Base-by-base conservation (phyloP, 2,113 vertebrate species). In the Hippopotamus amphibius region DNA sequence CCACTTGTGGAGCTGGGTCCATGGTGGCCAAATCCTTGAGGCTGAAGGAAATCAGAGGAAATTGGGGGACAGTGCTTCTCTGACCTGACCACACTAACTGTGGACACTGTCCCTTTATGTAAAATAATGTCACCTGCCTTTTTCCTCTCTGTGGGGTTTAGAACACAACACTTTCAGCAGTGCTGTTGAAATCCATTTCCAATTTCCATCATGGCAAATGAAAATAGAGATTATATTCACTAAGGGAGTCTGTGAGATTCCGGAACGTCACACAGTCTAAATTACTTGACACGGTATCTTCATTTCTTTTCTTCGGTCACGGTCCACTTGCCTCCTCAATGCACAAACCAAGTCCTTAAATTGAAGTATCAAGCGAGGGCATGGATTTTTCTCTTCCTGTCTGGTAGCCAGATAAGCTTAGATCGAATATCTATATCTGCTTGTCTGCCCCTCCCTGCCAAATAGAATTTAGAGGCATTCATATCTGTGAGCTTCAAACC, bases 371-470 rank as follows among this genome's bases (percentile, higher is more conserved):
- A 3, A n/a, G 46, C 24, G n/a, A 76, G 59, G 59, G 3, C 41
- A 0, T 26, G 17, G 15, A 3, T 55, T 28, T 3, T 16, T 33
- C 41, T 15, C 55, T 43, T n/a, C 5, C 2, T 17, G 8, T 28
- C 55, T 43, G 26, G 21, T 17, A 63, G 55, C 41, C 46, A 69
- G 15, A 63, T 33, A 5, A 30, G 48, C 46, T 41, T 17, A 28
- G 68, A 50, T 68, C 46, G 7, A 5, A 24, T 17, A 57, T 57
- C 22, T 53, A 2, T 11, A 41, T 22, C 41, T 21, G 19, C 21
- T 33, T 19, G 8, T 80, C 28, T 43, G 59, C 30, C 12, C 59
- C 11, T 72, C 30, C 37, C 5, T 37, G 50, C 61, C 26, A n/a
- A 50, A 19, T 53, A 26, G 57, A 50, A 65, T 43, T 68, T 66